phyloP scores from a whole-genome alignment of 2,113 vertebrate genomes.

The Coracopsis vasa region DNA sequence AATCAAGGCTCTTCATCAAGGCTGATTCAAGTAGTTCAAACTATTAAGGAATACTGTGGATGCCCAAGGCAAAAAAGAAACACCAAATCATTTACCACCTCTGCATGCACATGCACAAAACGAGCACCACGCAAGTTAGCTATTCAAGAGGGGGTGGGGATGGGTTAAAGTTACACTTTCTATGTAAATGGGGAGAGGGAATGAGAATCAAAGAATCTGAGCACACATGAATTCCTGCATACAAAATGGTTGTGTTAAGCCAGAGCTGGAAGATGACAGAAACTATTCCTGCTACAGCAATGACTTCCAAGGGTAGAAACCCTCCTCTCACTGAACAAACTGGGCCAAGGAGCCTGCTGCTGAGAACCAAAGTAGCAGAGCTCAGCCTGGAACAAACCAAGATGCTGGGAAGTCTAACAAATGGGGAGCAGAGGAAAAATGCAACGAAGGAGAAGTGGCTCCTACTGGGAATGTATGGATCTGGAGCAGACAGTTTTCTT shows the following conservation, averaged over 20 bases:
- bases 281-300: background rate
- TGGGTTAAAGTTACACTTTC: conserved; percentile 1
- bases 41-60: background rate
- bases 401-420: background rate
- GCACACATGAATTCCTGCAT: background rate
- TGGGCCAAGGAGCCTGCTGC: background rate
- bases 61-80: background rate
- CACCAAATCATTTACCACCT: background rate
- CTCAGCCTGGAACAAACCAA: background rate
- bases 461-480: background rate
- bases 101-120: background rate
- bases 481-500: background rate
- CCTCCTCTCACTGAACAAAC: background rate
- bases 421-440: background rate
- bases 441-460: background rate
- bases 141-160: background rate
- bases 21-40: background rate
- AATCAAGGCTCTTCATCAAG: background rate
- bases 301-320: background rate
- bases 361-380: background rate
- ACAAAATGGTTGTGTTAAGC: background rate
- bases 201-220: background rate
- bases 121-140: background rate
- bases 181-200: background rate
- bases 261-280: background rate